Percentiles rank a stretch among this genome's conserved stretches.
phyloP scores from a whole-genome alignment of 92 coral and sea anemone genomes.

The Epizoanthus illoricatus region DNA sequence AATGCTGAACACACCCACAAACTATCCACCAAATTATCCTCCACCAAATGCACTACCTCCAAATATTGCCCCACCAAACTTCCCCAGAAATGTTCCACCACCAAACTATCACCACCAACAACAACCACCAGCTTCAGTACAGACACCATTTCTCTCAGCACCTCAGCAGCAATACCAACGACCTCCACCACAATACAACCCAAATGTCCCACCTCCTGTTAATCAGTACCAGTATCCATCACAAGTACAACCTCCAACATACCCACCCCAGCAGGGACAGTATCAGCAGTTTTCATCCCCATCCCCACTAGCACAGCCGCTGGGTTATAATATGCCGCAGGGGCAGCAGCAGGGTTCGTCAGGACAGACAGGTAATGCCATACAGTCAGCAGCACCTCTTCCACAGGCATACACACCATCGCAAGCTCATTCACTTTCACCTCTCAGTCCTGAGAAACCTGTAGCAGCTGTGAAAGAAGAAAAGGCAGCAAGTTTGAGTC shows the following conservation, averaged over 20 bases:
- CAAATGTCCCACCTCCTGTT: slow-evolving; percentile 31
- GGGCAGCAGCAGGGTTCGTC: slow-evolving; percentile 16
- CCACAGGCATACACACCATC: slow-evolving; percentile 16
- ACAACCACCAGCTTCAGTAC: slow-evolving; percentile 35
- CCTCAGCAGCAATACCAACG: slow-evolving; percentile 64
- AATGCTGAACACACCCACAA: slow-evolving; percentile 2
- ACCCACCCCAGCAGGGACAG: slow-evolving; percentile 48
- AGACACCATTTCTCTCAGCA: slow-evolving; percentile 16
- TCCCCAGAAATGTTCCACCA: slow-evolving; percentile 73
- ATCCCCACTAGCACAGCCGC: slow-evolving; percentile 21
- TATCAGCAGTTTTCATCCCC: slow-evolving; percentile 54
- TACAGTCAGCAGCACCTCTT: slow-evolving; percentile 3
- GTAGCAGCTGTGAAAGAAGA: slow-evolving; percentile 2
- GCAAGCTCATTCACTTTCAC: slow-evolving; percentile 14
- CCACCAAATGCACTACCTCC: slow-evolving; percentile 73
- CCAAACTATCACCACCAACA: slow-evolving; percentile 70
- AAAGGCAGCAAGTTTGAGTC: not conserved
- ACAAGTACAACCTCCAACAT: slow-evolving; percentile 15
- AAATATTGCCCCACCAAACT: slow-evolving; percentile 66
- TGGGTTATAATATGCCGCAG: slow-evolving; percentile 18
- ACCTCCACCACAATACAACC: slow-evolving; percentile 47
- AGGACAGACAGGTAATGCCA: slow-evolving; percentile 1
- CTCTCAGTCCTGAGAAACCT: slow-evolving; percentile 19
- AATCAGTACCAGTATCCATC: slow-evolving; percentile 31
- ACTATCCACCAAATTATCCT: slow-evolving; percentile 39